Evolutionary conservation across 2,888 invertebrate genomes (phyloP), one percentile per base, ranked within the genome.

Genomic region (Xestia c-nigrum): DNA sequence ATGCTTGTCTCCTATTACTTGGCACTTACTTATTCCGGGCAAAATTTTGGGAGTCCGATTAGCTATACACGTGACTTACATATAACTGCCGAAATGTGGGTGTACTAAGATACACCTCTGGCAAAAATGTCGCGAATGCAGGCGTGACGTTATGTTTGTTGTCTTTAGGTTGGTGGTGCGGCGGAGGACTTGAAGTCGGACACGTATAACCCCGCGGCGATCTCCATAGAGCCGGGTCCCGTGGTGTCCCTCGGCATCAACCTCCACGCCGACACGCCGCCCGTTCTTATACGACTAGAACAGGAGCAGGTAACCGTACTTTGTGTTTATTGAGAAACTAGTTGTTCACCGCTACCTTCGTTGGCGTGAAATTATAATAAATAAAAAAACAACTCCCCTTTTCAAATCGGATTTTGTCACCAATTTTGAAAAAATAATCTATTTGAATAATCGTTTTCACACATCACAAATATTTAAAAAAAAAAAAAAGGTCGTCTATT

Each of bases 221-320:
- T 64, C 43, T 16, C 43, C n/a, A 5, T 64, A n/a, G 6, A n/a
- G 7, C 64, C 43, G 9, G 64, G 64, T 4, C 64, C 64, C 0
- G 1, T 64, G n/a, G 43, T 64, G 16, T 64, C 64, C 7, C 43
- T 64, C 1, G 64, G 64, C n/a, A 43, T 64, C 43, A 64, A 64
- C n/a, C 14, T 64, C 14, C 43, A 64, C 16, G 64, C 64, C 43
- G 64, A 64, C 64, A 64, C 64, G 43, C 64, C 64, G 1, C 64
- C 64, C n/a, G 24, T 64, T 7, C 43, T 64, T 24, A 64, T 64
- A 64, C 64, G 64, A 64, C 4, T 64, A 24, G 64, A 64, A 43
- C 64, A 64, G 43, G 64, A 64, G 16, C 64, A 64, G 64, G 64
- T 64, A 24, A 64, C 64, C 14, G 14, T 24, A 64, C 14, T 9